Conservation (phyloP, 2,113 vertebrate species). For the Tonatia bakeri region DNA sequence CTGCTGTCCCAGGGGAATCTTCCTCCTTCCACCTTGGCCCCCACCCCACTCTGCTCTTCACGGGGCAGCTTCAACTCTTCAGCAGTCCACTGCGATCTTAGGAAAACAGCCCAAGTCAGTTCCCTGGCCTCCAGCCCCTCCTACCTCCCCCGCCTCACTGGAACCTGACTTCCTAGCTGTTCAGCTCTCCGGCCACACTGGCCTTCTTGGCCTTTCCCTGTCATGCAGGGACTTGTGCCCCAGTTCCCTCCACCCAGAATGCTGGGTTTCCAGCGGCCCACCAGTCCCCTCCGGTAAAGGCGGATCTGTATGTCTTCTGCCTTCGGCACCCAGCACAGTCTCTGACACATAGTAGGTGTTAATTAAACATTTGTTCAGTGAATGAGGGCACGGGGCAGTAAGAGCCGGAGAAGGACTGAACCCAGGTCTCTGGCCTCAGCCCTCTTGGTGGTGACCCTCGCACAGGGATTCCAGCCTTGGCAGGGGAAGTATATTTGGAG, state of each 20-base stretch:
- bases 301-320: neutral
- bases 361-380: no score
- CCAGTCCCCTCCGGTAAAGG: neutral
- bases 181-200: neutral
- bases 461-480: neutral
- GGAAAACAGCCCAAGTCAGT: neutral
- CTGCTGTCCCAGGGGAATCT: neutral
- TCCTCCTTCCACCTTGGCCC: neutral
- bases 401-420: neutral
- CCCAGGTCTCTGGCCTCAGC: neutral
- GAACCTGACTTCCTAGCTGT: no score
- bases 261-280: neutral
- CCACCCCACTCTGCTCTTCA: fast-evolving
- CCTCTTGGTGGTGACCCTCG: neutral
- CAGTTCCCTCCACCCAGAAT: neutral
- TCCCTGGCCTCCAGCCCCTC: neutral
- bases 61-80: no score
- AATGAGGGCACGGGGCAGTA: neutral
- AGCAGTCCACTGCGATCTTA: fast-evolving
- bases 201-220: neutral
- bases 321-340: neutral
- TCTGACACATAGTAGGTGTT: neutral
- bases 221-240: neutral
- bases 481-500: neutral
- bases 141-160: no score